These are phyloP conservation scores for Philhelius pedissequus DNA, from an alignment of 2,888 invertebrate genomes.

Conservation along the genomic window DNA sequence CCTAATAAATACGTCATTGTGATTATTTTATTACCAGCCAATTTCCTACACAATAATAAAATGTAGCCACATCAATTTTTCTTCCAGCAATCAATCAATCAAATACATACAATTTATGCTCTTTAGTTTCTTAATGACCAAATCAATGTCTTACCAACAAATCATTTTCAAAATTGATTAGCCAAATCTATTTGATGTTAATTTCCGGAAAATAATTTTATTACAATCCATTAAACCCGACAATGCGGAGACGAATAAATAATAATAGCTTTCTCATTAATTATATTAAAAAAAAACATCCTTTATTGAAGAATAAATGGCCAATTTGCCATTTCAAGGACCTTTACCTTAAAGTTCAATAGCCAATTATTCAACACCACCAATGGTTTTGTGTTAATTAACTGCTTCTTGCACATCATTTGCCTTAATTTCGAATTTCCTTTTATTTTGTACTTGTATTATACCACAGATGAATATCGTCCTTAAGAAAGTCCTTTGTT, in stretches of 20 bases:
- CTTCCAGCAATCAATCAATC: neutral
- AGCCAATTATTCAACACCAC: slow-evolving; percentile 10
- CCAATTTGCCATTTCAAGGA: neutral
- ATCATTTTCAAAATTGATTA: neutral
- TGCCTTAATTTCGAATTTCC: slow-evolving; percentile 5
- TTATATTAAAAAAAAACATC: neutral
- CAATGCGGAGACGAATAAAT: neutral
- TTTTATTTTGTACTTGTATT: neutral
- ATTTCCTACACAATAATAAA: too few species aligned
- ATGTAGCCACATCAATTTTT: neutral
- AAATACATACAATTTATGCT: neutral
- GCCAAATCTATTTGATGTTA: neutral
- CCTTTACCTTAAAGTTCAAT: neutral
- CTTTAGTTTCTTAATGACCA: neutral
- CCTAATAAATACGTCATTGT: too few species aligned
- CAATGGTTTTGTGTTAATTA: slow-evolving; percentile 21
- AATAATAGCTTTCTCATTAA: neutral
- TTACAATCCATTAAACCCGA: neutral
- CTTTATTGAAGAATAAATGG: neutral
- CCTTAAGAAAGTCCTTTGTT: slow-evolving; percentile 18
- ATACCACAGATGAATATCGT: neutral
- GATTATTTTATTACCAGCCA: too few species aligned
- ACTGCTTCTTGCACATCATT: neutral
- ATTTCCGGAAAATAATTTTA: neutral
- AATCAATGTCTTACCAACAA: neutral